These are phyloP conservation scores for Rhinopomastus cyanomelas DNA, from an alignment of 2,113 vertebrate species.

Conservation along the genomic window DNA sequence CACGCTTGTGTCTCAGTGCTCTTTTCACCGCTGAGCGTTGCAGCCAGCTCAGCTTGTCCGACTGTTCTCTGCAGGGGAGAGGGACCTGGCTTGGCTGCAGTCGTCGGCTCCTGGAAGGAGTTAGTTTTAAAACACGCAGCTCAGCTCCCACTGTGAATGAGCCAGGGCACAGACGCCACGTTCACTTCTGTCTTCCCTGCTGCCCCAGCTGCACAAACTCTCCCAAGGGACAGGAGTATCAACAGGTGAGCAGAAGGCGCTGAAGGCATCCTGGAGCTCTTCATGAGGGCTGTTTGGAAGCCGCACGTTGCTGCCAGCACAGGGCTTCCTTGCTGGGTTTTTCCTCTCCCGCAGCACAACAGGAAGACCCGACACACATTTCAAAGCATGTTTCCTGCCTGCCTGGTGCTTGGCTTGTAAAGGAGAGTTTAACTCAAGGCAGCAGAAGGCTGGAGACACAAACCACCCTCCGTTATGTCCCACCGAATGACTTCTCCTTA, in stretches of 20 bases:
- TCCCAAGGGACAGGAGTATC: neutral
- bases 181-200: neutral
- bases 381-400: neutral
- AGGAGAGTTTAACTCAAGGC: neutral
- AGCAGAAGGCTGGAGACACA: neutral
- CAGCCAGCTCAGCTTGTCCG: neutral
- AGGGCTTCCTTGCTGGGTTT: neutral
- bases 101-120: constrained; percentile 3
- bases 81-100: neutral
- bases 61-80: neutral
- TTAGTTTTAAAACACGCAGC: neutral
- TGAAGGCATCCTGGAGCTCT: neutral
- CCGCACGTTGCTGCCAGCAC: neutral
- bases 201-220: constrained; percentile 22
- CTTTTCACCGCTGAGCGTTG: neutral
- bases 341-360: neutral
- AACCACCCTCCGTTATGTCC: neutral
- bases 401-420: neutral
- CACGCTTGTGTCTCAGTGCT: neutral
- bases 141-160: neutral
- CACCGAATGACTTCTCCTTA: neutral
- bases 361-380: neutral
- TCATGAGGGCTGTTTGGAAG: constrained; percentile 2
- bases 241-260: constrained; percentile 43
- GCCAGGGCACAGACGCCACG: constrained; percentile 6